Evolutionary conservation across 2,888 invertebrate genomes (phyloP).

Genomic region (Brachyptera putata): DNA sequence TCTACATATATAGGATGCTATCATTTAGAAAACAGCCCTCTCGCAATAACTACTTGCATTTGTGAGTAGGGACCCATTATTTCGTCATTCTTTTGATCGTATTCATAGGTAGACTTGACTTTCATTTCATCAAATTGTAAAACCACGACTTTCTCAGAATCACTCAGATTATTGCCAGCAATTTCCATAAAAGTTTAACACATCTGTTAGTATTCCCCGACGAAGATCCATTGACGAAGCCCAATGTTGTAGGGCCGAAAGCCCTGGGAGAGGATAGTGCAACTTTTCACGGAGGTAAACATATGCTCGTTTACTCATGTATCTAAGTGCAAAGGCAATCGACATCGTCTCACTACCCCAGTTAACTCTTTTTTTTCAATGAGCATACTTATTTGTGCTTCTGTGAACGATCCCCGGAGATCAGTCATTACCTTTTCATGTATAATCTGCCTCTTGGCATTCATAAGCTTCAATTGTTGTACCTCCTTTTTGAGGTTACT

Average conservation of each 20-base stretch:
- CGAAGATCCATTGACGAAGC: background rate
- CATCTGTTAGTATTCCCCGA: conserved; percentile 12
- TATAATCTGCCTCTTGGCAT: no score
- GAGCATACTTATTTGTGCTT: no score
- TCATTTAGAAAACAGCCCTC: conserved; percentile 29
- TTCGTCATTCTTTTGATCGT: conserved; percentile 22
- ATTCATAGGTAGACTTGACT: conserved; percentile 10
- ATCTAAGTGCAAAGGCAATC: background rate
- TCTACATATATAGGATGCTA: conserved; percentile 32
- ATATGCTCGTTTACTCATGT: conserved; percentile 8
- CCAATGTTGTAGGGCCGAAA: conserved; percentile 4
- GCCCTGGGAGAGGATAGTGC: conserved; percentile 7
- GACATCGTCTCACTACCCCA: background rate
- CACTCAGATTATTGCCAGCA: background rate
- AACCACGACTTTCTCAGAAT: background rate
- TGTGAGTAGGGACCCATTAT: conserved; percentile 31
- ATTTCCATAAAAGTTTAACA: conserved; percentile 22
- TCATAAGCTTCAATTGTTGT: no score
- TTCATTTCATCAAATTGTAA: conserved; percentile 24
- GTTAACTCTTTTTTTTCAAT: no score
- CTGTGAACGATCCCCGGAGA: no score
- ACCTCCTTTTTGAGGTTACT: no score
- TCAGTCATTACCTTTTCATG: no score
- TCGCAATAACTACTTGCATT: conserved; percentile 29
- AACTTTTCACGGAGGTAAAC: conserved; percentile 9